Evolutionary conservation across 2,113 vertebrate genomes (phyloP), one percentile per base, ranked within the genome.

Genomic region (Thinocorus orbignyianus): DNA sequence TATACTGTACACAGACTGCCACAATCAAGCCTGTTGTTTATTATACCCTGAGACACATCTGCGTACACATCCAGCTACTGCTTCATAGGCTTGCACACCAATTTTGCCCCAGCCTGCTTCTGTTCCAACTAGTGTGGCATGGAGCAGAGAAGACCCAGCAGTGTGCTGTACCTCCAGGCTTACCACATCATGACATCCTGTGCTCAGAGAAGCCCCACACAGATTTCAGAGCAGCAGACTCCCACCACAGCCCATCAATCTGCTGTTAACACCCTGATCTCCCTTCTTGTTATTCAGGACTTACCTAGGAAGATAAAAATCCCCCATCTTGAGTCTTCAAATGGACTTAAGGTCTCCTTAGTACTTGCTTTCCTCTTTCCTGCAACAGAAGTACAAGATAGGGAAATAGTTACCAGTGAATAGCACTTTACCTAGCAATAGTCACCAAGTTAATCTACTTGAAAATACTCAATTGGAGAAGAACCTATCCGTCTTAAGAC

Each of bases 151-250:
- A 78, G 60, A 81, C 51, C 64, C 42, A 71, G 37, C 14, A 57
- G 8, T 4, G 26, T 24, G 64, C 69, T 77, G 25, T 16, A 61
- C 13, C 12, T 57, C n/a, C 64, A 37, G 41, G 19, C n/a, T 85
- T 54, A 46, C 28, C 31, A n/a, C 64, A 55, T 20, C 33, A 4
- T 2, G 16, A 19, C 31, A 33, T 39, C 44, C 33, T 1, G 0
- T 9, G 17, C 70, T 79, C 73, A 58, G 49, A 72, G 49, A 55
- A 60, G 14, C 14, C 35, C 41, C 57, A 44, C 44, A 28, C 13
- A 16, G 58, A 26, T 70, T 72, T 84, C 31, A 66, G 37, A 74
- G 61, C 55, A 74, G 55, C 46, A 28, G 23, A 17, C 6, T 13
- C n/a, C 18, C 64, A 73, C 14, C 35, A n/a, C 33, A 87, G 51